phyloP scores from a whole-genome alignment of 2,797 vertebrate genomes.

The Nasua narica region DNA sequence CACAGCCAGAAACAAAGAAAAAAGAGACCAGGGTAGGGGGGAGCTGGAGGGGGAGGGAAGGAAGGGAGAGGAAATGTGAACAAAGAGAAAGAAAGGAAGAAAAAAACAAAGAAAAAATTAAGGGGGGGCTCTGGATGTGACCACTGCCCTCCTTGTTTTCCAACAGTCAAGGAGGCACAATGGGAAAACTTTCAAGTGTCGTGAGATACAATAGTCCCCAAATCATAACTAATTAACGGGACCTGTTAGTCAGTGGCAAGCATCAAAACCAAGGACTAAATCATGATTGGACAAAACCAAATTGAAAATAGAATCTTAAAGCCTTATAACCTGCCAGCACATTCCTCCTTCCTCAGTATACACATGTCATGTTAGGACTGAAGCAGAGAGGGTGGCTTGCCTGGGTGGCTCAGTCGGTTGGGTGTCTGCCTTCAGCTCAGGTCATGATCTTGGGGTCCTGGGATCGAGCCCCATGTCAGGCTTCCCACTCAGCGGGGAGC shows the following conservation, averaged over 20 bases:
- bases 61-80: not conserved
- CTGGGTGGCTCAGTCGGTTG: not conserved
- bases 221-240: not conserved
- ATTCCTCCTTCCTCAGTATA: not conserved
- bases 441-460: not conserved
- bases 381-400: not conserved
- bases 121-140: not conserved
- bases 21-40: not conserved
- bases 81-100: not conserved
- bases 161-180: not conserved
- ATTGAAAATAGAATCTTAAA: not conserved
- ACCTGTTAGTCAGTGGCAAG: not conserved
- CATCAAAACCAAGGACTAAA: not conserved
- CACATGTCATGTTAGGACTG: not conserved
- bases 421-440: not conserved
- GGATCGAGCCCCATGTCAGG: rapidly evolving
- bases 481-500: not conserved
- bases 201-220: not conserved
- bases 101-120: not conserved
- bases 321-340: not conserved
- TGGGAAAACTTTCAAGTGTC: not conserved
- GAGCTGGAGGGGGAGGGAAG: not conserved
- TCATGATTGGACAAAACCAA: not conserved
- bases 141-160: not conserved
- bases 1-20: not conserved